A percentile compares a stretch with the other conserved stretches of the same genome.
phyloP scores from a whole-genome alignment of 2,797 vertebrate genomes.

The Catamblyrhynchus diadema region DNA sequence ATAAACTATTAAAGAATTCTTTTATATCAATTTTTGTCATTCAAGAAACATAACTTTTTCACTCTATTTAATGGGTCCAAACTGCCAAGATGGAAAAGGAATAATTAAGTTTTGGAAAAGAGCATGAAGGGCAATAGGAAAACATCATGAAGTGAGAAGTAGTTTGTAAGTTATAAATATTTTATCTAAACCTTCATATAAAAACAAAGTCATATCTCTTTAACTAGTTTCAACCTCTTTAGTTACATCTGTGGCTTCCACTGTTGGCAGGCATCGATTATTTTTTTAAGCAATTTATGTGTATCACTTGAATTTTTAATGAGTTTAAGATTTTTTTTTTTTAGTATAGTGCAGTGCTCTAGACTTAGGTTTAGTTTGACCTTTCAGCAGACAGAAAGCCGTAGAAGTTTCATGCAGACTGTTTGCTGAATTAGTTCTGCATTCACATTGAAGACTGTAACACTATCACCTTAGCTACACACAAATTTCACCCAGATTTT shows the following conservation, averaged over 20 bases:
- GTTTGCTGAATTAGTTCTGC: background rate
- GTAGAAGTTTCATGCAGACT: background rate
- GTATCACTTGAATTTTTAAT: background rate
- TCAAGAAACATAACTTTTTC: background rate
- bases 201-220: background rate
- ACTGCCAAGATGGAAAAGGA: background rate
- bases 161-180: background rate
- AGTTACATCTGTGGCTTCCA: background rate
- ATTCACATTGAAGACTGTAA: background rate
- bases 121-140: background rate
- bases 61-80: background rate
- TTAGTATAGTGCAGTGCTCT: background rate
- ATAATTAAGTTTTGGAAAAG: background rate
- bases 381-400: background rate
- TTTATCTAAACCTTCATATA: background rate
- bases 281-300: background rate
- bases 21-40: background rate
- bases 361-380: background rate
- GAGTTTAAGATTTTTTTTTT: background rate
- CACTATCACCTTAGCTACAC: background rate
- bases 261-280: background rate
- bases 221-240: background rate
- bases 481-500: background rate
- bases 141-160: background rate
- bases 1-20: background rate